phyloP scores from a whole-genome alignment of 2,113 vertebrate genomes.

The Clarias gariepinus region DNA sequence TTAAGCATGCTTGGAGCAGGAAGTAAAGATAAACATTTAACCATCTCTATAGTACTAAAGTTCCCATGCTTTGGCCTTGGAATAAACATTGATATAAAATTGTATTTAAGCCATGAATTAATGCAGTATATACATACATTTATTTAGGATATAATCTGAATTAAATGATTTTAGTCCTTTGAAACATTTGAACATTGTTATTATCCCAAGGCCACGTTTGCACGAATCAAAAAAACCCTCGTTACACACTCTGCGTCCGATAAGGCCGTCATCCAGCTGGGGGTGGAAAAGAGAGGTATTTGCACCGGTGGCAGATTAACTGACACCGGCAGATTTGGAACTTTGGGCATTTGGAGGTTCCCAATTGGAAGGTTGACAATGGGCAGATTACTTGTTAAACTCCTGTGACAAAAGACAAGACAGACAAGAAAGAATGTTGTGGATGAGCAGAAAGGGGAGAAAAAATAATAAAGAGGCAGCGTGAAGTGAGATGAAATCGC shows the following conservation, averaged over 20 bases:
- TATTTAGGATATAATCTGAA: background rate
- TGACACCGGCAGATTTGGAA: conserved; percentile 85
- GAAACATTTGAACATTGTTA: conserved; percentile 63
- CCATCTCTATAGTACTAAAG: conserved; percentile 73
- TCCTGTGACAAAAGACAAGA: conserved; percentile 90
- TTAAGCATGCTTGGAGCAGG: conserved; percentile 78
- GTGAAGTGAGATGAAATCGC: background rate
- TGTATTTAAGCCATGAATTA: conserved; percentile 57
- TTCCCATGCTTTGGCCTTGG: conserved; percentile 80
- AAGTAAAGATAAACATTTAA: conserved; percentile 72
- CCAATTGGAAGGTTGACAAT: conserved; percentile 94
- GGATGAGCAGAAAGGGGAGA: conserved; percentile 39
- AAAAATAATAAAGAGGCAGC: background rate
- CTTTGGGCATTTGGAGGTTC: conserved; percentile 89
- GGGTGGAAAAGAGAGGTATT: conserved; percentile 92
- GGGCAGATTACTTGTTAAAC: conserved; percentile 94
- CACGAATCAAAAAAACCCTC: conserved; percentile 77
- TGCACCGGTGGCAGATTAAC: conserved; percentile 81
- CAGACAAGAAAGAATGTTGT: conserved; percentile 83
- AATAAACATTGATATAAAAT: conserved; percentile 45
- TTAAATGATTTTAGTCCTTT: background rate
- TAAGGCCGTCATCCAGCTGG: conserved; percentile 92
- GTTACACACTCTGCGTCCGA: conserved; percentile 96
- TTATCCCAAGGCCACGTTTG: conserved; percentile 86
- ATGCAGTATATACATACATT: background rate